Percentiles rank a stretch among this genome's conserved stretches.
Conservation (phyloP, 2,888 invertebrate genomes). For the Ypsolopha sequella region DNA sequence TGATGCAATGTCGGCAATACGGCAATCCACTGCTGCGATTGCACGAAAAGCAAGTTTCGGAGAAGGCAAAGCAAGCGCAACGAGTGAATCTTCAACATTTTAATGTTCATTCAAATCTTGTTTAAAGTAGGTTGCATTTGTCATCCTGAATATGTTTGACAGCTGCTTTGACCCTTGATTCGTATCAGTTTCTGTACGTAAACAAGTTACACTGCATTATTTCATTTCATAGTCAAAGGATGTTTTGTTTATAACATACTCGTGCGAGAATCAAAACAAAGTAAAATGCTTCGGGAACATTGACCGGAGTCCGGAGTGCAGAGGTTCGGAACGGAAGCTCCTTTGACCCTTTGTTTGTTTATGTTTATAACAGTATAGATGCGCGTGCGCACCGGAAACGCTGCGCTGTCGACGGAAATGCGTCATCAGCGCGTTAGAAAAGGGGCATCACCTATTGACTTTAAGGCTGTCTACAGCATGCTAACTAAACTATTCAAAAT, state of each 20-base stretch:
- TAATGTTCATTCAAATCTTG: too few relatives aligned
- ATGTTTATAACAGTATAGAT: conserved; percentile 51
- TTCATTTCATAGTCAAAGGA: too few relatives aligned
- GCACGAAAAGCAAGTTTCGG: background rate
- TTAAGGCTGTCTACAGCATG: conserved; percentile 4
- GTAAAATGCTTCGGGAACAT: background rate
- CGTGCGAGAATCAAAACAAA: background rate
- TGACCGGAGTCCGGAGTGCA: conserved; percentile 16
- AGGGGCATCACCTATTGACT: conserved; percentile 10
- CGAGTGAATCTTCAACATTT: too few relatives aligned
- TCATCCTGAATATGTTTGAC: too few relatives aligned
- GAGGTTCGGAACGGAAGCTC: conserved; percentile 56
- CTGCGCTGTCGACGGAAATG: conserved; percentile 51
- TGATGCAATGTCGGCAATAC: conserved; percentile 26
- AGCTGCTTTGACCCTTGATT: too few relatives aligned
- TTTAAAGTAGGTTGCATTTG: too few relatives aligned
- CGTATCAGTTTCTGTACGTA: too few relatives aligned
- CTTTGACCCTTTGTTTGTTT: conserved; percentile 68
- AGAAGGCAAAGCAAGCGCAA: background rate
- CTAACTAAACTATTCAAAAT: too few relatives aligned
- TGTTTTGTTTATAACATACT: too few relatives aligned
- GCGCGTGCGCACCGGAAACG: conserved; percentile 44
- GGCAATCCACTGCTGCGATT: conserved; percentile 2
- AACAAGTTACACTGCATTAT: too few relatives aligned
- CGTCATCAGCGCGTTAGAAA: conserved; percentile 38